Evolutionary conservation across 2,797 vertebrate genomes (phyloP), one percentile per base, ranked within the genome.

Genomic region (Chelon auratus): DNA sequence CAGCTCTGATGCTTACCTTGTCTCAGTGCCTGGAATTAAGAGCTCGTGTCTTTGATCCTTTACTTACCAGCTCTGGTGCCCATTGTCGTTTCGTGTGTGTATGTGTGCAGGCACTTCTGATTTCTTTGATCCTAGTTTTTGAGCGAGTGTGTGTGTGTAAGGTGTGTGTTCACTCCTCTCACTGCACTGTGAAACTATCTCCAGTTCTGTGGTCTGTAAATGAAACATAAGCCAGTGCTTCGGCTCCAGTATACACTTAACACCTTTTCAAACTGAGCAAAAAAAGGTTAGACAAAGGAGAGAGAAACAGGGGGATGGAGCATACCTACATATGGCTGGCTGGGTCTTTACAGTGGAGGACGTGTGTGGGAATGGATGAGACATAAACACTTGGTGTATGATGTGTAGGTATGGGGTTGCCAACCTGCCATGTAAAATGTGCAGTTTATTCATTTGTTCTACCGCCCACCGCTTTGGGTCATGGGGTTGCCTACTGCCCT

Each of bases 1-100:
- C n/a, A 39, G 45, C 68, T 75, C 52, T 77, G 76, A 75, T 58
- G 68, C 74, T 78, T 66, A 75, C 56, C 40, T 66, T 1, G 47
- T 58, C 58, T 75, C 64, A 2, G 68, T 63, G 67, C 72, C 55
- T 74, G 63, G 83, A 89, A 90, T 91, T 89, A 92, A 88, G 82
- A 77, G 59, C 71, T 68, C 22, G 54, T 77, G 62, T 72, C 85
- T 92, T 92, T 92, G 83, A 91, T 90, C 88, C 81, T 81, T 82
- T 80, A 65, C 76, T 79, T 68, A 50, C 43, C 62, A 50, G 48
- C 36, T 2, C 48, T 66, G 22, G 24, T 62, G 62, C 15, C 51
- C 77, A 69, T 84, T 84, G 86, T 87, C 65, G 14, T 75, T 75
- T 36, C 65, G 33, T 62, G 67, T 1, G 30, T 33, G 30, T 7